Evolutionary conservation across 2,888 invertebrate genomes (phyloP), one percentile per base, ranked within the genome.

Genomic region (Thelaira solivaga): DNA sequence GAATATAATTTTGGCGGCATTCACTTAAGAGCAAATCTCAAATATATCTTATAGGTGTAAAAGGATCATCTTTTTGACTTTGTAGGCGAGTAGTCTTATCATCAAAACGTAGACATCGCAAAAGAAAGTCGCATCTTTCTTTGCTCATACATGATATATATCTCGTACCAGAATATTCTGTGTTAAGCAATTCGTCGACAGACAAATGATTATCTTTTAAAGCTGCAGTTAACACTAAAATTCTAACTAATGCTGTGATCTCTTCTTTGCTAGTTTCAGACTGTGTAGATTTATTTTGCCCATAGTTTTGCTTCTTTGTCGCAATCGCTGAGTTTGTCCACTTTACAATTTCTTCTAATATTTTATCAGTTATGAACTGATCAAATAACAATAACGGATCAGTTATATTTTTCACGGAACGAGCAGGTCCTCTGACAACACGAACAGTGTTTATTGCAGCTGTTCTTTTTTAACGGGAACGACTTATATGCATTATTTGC

Each of bases 1-100:
- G 78, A 31, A 10, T 79, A 51, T 81, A 81, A 68, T 76, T 80
- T 47, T 47, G 6, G 4, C 80, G 53, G 55, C 81, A 81, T 64
- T 78, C 68, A 34, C 55, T 18, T 29, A 80, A 51, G 64, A 81
- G 80, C 13, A 78, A 75, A 29, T 59, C 67, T 57, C 68, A 68
- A 36, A 68, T 53, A 7, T 68, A 4, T 68, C 57, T 59, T 4
- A 59, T 26, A 1, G 68, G 41, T n/a, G 29, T 39, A 49, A 57
- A 69, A 2, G 39, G 36, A 39, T 67, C 53, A 11, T 31, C 22
- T 24, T 24, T 29, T 49, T 26, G 47, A 16, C 39, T 55, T 53
- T 57, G 55, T 11, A 51, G 41, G 8, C 74, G 57, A 13, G 64
- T 5, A 24, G 64, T 53, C 39, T 77, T 77, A 61, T 80, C 81